phyloP scores from a whole-genome alignment of 1,140 invertebrate species.

The Papilio machaon region DNA sequence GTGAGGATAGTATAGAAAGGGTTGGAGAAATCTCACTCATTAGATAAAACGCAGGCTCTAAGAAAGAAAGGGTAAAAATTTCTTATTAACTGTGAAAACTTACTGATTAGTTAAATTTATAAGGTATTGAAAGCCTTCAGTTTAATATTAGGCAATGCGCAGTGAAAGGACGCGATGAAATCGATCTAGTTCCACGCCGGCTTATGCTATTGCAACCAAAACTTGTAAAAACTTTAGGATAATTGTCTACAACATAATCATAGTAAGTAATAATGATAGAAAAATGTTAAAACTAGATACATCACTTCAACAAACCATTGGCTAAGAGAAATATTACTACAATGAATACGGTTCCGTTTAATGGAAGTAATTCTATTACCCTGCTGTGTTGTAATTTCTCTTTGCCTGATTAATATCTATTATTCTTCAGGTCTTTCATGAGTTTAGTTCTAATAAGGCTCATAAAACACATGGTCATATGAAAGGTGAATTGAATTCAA shows the following conservation, averaged over 20 bases:
- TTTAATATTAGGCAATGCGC: slow-evolving; percentile 42
- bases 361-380: not conserved
- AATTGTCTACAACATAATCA: not conserved
- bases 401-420: not conserved
- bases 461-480: not conserved
- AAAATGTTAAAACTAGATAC: not conserved
- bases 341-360: too few relatives aligned
- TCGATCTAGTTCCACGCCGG: slow-evolving; percentile 41
- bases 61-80: not conserved
- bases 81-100: not conserved
- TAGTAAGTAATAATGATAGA: not conserved
- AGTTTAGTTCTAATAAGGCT: not conserved
- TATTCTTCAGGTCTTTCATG: not conserved
- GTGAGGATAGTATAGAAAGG: too few relatives aligned
- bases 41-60: not conserved
- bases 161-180: slow-evolving; percentile 50
- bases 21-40: too few relatives aligned
- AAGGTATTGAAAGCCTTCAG: slow-evolving; percentile 32
- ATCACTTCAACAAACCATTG: not conserved
- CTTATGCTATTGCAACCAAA: not conserved
- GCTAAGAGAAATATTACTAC: too few relatives aligned
- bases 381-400: not conserved
- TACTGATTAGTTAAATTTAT: slow-evolving; percentile 1
- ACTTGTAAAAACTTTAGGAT: not conserved
- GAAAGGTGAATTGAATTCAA: slow-evolving; percentile 1